A percentile compares a stretch with the other conserved stretches of the same genome.
These are phyloP conservation scores for Drosophila koepferae DNA, from an alignment of 2,888 invertebrate genomes.

Conservation along the genomic window DNA sequence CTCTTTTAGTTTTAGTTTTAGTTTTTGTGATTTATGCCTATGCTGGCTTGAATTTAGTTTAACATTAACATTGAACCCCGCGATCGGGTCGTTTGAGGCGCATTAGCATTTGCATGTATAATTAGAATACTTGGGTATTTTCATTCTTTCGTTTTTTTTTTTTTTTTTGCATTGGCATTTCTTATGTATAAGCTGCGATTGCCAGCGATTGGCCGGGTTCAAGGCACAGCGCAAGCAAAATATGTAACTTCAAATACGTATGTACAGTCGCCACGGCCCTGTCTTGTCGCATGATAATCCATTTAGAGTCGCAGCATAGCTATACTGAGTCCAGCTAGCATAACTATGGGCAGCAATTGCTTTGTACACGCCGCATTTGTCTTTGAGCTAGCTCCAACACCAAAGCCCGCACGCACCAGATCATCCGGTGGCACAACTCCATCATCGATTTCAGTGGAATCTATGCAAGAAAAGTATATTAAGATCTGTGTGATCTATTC, in stretches of 20 bases:
- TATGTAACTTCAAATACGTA: slow-evolving; percentile 47
- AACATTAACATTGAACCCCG: slow-evolving; percentile 67
- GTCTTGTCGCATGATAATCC: not conserved
- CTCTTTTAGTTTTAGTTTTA: not conserved
- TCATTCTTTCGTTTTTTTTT: not conserved
- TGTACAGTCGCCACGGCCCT: slow-evolving; percentile 33
- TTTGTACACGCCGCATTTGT: slow-evolving; percentile 9
- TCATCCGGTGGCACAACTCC: slow-evolving; percentile 69
- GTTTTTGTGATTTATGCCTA: slow-evolving; percentile 39
- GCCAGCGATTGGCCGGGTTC: slow-evolving; percentile 36
- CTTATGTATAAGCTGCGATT: slow-evolving; percentile 46
- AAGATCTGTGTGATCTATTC: not conserved
- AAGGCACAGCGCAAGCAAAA: slow-evolving; percentile 36
- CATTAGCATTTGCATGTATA: slow-evolving; percentile 72
- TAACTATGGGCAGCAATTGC: slow-evolving; percentile 3
- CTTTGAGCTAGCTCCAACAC: slow-evolving; percentile 22
- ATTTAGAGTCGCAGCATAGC: slow-evolving; percentile 54
- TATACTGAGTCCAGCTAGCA: slow-evolving; percentile 26
- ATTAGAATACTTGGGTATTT: slow-evolving; percentile 76
- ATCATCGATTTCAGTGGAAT: slow-evolving; percentile 31
- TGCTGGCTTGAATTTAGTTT: slow-evolving; percentile 53
- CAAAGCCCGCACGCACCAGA: slow-evolving; percentile 72
- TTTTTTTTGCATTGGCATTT: slow-evolving; percentile 39
- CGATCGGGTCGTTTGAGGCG: slow-evolving; percentile 27
- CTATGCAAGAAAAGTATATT: slow-evolving; percentile 14